Conservation (phyloP, 1,140 invertebrate genomes). For the Zaprionus gabonicus region DNA sequence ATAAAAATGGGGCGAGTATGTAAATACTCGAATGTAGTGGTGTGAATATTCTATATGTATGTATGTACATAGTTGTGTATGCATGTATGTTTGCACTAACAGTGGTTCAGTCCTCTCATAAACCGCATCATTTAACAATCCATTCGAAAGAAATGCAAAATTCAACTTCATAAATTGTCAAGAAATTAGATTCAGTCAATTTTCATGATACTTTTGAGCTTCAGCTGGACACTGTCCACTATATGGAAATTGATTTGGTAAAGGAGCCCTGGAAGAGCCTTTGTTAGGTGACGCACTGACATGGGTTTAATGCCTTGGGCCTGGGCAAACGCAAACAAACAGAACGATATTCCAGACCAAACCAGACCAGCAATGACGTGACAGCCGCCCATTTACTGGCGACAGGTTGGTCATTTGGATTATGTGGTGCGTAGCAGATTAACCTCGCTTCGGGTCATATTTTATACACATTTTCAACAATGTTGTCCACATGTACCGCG, state of each 20-base stretch:
- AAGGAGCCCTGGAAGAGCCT: constrained; percentile 19
- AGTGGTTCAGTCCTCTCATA: not conserved
- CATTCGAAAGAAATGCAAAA: not conserved
- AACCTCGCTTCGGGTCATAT: constrained; percentile 40
- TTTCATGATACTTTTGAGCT: no score
- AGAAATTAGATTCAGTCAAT: constrained; percentile 1
- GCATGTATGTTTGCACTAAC: not conserved
- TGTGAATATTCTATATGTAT: not conserved
- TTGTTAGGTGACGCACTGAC: constrained; percentile 36
- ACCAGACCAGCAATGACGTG: constrained; percentile 60
- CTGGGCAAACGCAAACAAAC: constrained; percentile 11
- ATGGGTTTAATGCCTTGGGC: constrained; percentile 28
- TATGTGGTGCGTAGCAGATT: constrained; percentile 71
- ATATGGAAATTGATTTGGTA: constrained; percentile 73
- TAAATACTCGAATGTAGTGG: not conserved
- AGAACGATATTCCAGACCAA: constrained; percentile 8
- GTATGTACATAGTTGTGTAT: not conserved
- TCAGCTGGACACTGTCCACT: not conserved
- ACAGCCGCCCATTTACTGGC: constrained; percentile 73
- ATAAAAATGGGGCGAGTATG: not conserved
- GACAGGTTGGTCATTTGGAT: constrained; percentile 74
- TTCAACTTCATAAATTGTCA: not conserved
- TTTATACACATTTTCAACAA: constrained; percentile 20
- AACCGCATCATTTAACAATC: constrained; percentile 7
- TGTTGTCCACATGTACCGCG: not conserved